phyloP scores from a whole-genome alignment of 2,113 vertebrate species.

The Alexandromys fortis region DNA sequence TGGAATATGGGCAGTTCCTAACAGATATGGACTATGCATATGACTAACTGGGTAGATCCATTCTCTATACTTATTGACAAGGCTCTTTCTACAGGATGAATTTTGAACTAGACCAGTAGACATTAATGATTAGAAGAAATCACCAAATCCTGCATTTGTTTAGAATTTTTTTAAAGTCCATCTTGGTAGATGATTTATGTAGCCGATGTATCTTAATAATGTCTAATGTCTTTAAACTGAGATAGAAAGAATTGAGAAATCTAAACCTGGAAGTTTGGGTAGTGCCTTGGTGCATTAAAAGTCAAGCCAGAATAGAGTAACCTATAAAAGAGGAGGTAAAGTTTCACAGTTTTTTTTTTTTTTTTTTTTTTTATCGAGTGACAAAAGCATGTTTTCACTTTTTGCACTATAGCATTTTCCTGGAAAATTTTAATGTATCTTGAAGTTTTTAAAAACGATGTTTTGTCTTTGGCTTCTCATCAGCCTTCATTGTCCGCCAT shows the following conservation, averaged over 20 bases:
- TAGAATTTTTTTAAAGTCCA: background rate
- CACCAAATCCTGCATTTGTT: background rate
- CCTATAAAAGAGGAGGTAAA: background rate
- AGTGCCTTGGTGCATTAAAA: background rate
- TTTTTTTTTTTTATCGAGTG: too few relatives aligned
- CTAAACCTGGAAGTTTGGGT: background rate
- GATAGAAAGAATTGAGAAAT: background rate
- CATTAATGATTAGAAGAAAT: background rate
- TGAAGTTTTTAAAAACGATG: too few relatives aligned
- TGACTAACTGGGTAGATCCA: background rate
- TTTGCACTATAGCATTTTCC: too few relatives aligned
- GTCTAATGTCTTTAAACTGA: background rate
- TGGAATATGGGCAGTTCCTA: too few relatives aligned
- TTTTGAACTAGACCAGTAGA: background rate
- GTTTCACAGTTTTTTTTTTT: too few relatives aligned
- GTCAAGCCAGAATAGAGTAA: slow-evolving; percentile 8
- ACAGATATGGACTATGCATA: background rate
- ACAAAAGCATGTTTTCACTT: too few relatives aligned
- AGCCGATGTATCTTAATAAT: background rate
- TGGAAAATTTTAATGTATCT: too few relatives aligned
- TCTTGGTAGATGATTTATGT: background rate
- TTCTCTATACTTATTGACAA: background rate
- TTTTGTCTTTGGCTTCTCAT: too few relatives aligned
- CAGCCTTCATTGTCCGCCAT: too few relatives aligned
- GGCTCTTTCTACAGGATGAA: background rate